Evolutionary conservation across 1,140 invertebrate genomes (phyloP), one percentile per base, ranked within the genome.

Genomic region (Caenorhabditis brenneri): DNA sequence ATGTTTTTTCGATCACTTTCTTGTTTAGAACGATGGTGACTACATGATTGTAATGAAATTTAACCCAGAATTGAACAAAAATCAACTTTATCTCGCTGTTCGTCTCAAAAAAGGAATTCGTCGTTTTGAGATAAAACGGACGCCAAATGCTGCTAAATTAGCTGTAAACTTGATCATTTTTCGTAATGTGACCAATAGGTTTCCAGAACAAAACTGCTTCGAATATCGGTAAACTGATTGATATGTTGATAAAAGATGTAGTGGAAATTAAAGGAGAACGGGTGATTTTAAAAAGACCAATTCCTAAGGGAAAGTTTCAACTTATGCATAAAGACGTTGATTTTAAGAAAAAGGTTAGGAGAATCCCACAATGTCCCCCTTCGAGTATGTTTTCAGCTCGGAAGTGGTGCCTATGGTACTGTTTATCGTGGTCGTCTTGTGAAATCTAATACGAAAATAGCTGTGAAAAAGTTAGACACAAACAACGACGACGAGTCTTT

Each of bases 331-430:
- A 80, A 29, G 86, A 88, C 74, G 84, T 89, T 19, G 51, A 83
- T 22, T 48, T 88, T 29, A 78, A 82, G 55, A 85, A 90, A 42
- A 89, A 86, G 87, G 86, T 86, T 4, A n/a, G 1, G 2, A 22
- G n/a, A n/a, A n/a, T n/a, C n/a, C n/a, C n/a, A n/a, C n/a, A 24
- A 60, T 12, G n/a, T n/a, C n/a, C n/a, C n/a, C n/a, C n/a, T n/a
- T 46, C 79, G n/a, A 19, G n/a, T n/a, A n/a, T 55, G n/a, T 24
- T 48, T 36, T 87, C 87, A 42, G 39, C 12, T 89, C 31, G 87
- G 87, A 22, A 78, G 74, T 33, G 87, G 87, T 1, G 86, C 87
- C 15, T 88, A 88, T 58, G 87, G 87, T 48, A 89, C 88, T 4
- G 87, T 88, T 24, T 88, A 87, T 81, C 74, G 81, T 27, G 88